A percentile compares a stretch with the other conserved stretches of the same genome.
These are phyloP conservation scores for Solenopsis invicta DNA, from an alignment of 1,140 invertebrate species.

Conservation along the genomic window DNA sequence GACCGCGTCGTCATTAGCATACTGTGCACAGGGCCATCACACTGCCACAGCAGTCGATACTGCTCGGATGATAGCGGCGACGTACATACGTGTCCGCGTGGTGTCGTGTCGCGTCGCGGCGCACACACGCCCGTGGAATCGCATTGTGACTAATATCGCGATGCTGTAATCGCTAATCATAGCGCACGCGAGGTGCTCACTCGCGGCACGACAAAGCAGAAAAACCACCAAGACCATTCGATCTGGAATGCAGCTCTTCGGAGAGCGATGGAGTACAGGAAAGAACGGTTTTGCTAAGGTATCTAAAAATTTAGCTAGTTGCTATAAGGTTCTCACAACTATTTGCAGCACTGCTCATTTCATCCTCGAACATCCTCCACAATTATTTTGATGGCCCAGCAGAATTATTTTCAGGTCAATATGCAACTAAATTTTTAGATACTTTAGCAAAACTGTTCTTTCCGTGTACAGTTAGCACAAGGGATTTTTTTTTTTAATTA, in stretches of 20 bases:
- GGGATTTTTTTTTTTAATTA: background rate
- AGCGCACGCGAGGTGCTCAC: constrained; percentile 58
- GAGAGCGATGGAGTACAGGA: too few relatives aligned
- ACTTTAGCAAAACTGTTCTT: too few relatives aligned
- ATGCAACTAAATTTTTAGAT: too few relatives aligned
- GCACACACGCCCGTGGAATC: constrained; percentile 66
- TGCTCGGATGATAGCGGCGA: constrained; percentile 44
- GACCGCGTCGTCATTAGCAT: constrained; percentile 74
- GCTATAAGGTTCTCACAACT: too few relatives aligned
- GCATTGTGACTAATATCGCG: constrained; percentile 80
- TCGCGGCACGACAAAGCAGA: background rate
- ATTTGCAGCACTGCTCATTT: too few relatives aligned
- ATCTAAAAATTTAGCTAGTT: too few relatives aligned
- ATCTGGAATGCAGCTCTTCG: background rate
- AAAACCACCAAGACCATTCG: constrained; percentile 22
- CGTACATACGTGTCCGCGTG: constrained; percentile 58
- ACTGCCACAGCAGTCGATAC: background rate
- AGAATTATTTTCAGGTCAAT: too few relatives aligned
- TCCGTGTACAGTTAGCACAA: background rate
- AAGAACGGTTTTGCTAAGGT: too few relatives aligned
- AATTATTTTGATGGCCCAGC: too few relatives aligned
- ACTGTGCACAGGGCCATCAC: constrained; percentile 60
- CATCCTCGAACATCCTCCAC: too few relatives aligned
- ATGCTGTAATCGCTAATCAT: constrained; percentile 83
- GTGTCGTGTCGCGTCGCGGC: constrained; percentile 55